A percentile compares a stretch with the other conserved stretches of the same genome.
Conservation (phyloP, 2,888 invertebrate genomes). For the Eupithecia pulchellata region DNA sequence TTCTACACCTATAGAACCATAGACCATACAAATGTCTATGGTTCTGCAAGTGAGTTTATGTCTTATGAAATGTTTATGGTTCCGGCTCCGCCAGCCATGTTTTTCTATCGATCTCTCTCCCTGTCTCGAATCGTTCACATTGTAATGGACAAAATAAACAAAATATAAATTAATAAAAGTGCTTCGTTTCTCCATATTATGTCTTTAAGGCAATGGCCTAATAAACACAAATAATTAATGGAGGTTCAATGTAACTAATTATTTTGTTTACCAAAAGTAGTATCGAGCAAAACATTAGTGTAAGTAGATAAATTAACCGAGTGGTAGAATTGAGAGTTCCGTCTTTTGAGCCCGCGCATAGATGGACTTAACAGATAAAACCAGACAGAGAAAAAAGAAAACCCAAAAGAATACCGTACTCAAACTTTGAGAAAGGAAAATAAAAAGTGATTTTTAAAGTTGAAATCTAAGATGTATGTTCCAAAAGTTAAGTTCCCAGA, state of each 20-base stretch:
- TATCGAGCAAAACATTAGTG: slow-evolving; percentile 5
- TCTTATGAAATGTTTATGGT: too few relatives aligned
- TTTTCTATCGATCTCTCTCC: too few relatives aligned
- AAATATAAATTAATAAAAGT: too few relatives aligned
- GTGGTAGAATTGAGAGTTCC: neutral
- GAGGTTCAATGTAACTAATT: neutral
- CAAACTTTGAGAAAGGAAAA: neutral
- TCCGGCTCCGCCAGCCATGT: too few relatives aligned
- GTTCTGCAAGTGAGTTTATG: too few relatives aligned
- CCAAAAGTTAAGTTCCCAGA: neutral
- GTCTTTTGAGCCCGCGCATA: neutral
- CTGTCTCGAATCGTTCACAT: too few relatives aligned
- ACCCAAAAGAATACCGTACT: neutral
- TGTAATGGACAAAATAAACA: too few relatives aligned
- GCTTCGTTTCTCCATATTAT: too few relatives aligned
- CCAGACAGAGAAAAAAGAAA: neutral
- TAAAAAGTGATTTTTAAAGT: neutral
- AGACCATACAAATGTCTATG: too few relatives aligned
- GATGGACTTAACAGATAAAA: neutral
- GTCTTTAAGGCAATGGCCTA: too few relatives aligned
- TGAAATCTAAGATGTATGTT: neutral
- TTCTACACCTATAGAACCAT: too few relatives aligned
- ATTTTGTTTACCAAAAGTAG: slow-evolving; percentile 6
- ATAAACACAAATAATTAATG: neutral
- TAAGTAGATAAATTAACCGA: neutral